These are phyloP conservation scores for Pteropus alecto DNA, from an alignment of 2,113 vertebrate genomes.

Conservation along the genomic window DNA sequence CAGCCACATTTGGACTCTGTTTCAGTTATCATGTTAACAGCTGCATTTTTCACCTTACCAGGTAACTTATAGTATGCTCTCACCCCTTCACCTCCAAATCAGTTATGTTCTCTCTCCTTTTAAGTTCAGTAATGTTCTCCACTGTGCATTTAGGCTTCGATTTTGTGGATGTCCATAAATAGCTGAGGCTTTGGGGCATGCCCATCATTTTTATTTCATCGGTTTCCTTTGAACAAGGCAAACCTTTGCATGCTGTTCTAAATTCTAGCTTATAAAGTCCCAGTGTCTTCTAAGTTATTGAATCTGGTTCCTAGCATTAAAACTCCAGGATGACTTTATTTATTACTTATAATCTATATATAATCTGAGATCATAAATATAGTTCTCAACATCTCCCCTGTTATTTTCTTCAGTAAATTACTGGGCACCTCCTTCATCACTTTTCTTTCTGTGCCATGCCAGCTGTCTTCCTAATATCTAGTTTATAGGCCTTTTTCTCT, in stretches of 20 bases:
- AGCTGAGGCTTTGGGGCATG: neutral
- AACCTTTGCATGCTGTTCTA: slow-evolving; percentile 10
- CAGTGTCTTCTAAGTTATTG: neutral
- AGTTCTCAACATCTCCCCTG: slow-evolving; percentile 23
- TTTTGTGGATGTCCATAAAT: neutral
- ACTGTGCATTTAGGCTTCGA: neutral
- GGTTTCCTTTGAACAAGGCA: slow-evolving; percentile 21
- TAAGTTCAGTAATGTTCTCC: neutral
- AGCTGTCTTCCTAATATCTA: neutral
- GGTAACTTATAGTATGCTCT: neutral
- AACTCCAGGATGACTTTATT: slow-evolving; percentile 46
- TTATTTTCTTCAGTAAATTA: slow-evolving; percentile 61
- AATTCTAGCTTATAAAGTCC: neutral
- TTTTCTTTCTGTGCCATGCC: neutral
- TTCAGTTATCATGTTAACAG: neutral
- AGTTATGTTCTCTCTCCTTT: neutral
- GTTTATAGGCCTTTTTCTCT: neutral
- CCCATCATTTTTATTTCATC: neutral
- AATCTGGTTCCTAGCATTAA: slow-evolving; percentile 27
- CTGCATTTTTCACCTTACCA: neutral
- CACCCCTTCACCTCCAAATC: neutral
- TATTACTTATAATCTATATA: slow-evolving; percentile 49
- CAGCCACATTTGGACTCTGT: neutral
- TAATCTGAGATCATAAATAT: slow-evolving; percentile 50
- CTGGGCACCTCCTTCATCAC: neutral